phyloP scores from a whole-genome alignment of 2,113 vertebrate genomes.

The Oryzias javanicus region DNA sequence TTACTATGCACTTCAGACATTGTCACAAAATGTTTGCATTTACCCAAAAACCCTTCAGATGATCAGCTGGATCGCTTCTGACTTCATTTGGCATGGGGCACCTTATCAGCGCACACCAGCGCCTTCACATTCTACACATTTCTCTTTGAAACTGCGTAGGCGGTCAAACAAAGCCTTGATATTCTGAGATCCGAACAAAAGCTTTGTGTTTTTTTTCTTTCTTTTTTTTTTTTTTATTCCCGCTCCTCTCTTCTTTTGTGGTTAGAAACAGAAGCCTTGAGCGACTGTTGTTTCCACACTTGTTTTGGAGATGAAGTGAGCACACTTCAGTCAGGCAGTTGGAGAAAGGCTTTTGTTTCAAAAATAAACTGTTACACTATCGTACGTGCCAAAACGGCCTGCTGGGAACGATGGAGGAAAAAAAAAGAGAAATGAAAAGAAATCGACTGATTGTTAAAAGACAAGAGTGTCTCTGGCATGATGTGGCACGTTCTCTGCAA shows the following conservation, averaged over 20 bases:
- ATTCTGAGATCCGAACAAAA: constrained; percentile 52
- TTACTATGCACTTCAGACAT: constrained; percentile 8
- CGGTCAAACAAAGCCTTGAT: constrained; percentile 48
- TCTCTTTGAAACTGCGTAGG: constrained; percentile 42
- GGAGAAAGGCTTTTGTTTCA: constrained; percentile 60
- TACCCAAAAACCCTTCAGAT: constrained; percentile 6
- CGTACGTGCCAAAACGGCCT: constrained; percentile 45
- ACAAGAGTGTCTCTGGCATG: constrained; percentile 29
- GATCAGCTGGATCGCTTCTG: constrained; percentile 26
- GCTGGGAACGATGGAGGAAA: constrained; percentile 44
- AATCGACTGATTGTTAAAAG: constrained; percentile 42
- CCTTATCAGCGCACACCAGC: constrained; percentile 36
- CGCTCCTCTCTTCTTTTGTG: not conserved
- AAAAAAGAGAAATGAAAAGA: not conserved
- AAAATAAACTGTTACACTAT: constrained; percentile 53
- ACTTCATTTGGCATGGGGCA: constrained; percentile 16
- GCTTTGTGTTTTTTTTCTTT: constrained; percentile 29
- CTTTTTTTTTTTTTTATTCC: too few species aligned
- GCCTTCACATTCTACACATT: constrained; percentile 36
- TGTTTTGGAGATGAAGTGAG: constrained; percentile 45
- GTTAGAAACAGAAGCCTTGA: constrained; percentile 37
- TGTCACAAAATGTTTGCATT: not conserved
- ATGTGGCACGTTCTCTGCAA: constrained; percentile 20
- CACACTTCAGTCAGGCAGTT: constrained; percentile 47
- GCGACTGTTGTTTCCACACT: constrained; percentile 40